These are phyloP conservation scores for Berghia stephanieae DNA, from an alignment of 1,140 invertebrate genomes.

Conservation along the genomic window DNA sequence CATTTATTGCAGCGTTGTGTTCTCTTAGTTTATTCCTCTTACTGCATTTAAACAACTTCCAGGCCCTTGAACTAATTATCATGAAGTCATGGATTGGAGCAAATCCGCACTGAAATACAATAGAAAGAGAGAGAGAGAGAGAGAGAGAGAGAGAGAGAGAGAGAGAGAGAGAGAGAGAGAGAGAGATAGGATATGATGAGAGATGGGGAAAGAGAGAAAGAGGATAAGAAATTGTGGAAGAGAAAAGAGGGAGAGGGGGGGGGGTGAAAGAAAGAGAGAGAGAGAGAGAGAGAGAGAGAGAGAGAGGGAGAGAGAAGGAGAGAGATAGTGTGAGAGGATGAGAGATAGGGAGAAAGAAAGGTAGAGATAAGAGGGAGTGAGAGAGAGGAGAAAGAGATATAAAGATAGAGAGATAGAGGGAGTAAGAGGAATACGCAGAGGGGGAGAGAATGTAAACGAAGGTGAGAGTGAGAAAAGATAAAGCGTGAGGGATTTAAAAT, in stretches of 20 bases:
- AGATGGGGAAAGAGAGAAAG: not conserved
- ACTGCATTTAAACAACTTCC: too few species aligned
- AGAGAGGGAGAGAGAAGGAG: constrained; percentile 3
- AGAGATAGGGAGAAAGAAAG: not conserved
- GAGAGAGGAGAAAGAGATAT: not conserved
- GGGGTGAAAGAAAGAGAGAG: not conserved
- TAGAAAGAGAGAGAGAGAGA: not conserved
- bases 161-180: not conserved
- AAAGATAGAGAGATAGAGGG: not conserved
- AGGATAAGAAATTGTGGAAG: not conserved
- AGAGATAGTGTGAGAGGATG: not conserved
- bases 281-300: not conserved
- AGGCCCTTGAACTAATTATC: too few species aligned
- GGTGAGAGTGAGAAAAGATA: not conserved
- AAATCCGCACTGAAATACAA: too few species aligned
- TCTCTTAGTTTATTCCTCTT: too few species aligned
- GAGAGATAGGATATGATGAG: not conserved
- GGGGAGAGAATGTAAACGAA: not conserved
- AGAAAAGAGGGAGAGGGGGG: not conserved
- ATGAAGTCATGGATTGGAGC: too few species aligned
- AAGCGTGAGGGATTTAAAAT: too few species aligned
- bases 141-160: not conserved
- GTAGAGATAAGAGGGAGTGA: not conserved
- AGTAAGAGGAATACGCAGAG: not conserved
- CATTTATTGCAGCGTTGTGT: too few species aligned